Base-by-base conservation (phyloP, 2,797 vertebrate genomes). In the Chanos chanos region DNA sequence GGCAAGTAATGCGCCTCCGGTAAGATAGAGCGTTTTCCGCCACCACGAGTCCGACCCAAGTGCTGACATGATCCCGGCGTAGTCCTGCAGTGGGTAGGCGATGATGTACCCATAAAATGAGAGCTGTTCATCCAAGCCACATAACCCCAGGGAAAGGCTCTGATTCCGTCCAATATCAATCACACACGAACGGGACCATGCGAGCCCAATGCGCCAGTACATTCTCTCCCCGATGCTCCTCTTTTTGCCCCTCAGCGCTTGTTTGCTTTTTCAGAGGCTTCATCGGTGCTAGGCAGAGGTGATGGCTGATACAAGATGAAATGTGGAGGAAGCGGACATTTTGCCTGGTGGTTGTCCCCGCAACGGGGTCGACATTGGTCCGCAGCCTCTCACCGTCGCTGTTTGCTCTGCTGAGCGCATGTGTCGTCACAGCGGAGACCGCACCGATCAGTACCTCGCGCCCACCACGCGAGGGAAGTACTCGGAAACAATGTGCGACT, bases 21-120 rank as follows among this genome's bases (percentile, higher is more conserved):
- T 96, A 86, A 99, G 73, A 88, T 96, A 99, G 58, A 99, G 89
- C 73, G 94, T 97, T 79, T 95, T 98, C 89, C 95, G 90, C 95
- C 95, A 99, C 94, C 95, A 99, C 70, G 95, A 94, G 78, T 97
- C 95, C 39, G 94, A 90, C 75, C 93, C 93, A 88, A 98, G 76
- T 71, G 92, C 93, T 53, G 94, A 93, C 94, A 97, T 96, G 80
- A 93, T 92, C 83, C 91, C 89, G 73, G 91, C 80, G 89, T 86
- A 89, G 80, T 95, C 94, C 88, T 92, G 93, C 90, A 93, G 86
- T 58, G 94, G 95, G 85, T 85, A 92, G 71, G 89, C 89, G 75
- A 97, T 68, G 86, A 96, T 91, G 90, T 89, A 93, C 85, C 94
- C 95, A 87, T 93, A 92, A 78, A 96, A 84, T 75, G 92, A 89